A percentile compares a stretch with the other conserved stretches of the same genome.
Conservation (phyloP, 2,797 vertebrate species). For the Catharus ustulatus region DNA sequence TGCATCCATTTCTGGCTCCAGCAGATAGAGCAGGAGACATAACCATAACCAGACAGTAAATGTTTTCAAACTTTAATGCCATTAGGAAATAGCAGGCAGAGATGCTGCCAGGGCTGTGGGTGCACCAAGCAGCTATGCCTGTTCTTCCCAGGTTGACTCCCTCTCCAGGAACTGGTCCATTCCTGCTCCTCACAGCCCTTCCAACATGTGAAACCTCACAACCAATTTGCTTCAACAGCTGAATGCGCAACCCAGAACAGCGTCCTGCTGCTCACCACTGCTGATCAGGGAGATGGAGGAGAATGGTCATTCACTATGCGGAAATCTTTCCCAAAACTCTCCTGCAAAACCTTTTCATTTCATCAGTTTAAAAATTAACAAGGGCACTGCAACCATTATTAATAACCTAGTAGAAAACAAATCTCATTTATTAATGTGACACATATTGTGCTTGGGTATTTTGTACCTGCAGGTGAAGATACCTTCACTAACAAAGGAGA, state of each 20-base stretch:
- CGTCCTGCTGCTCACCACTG: neutral
- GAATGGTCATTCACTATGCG: fast-evolving
- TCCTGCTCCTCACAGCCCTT: fast-evolving
- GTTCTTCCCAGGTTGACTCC: fast-evolving
- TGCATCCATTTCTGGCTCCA: neutral
- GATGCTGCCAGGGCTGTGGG: neutral
- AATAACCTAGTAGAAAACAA: neutral
- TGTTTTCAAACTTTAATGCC: neutral
- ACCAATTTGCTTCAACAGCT: neutral
- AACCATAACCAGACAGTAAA: neutral
- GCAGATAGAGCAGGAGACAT: neutral
- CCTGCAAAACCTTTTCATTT: neutral
- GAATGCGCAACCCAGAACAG: neutral
- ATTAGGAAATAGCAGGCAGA: neutral
- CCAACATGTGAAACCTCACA: neutral
- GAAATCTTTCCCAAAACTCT: neutral
- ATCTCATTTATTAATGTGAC: neutral
- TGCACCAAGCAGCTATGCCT: neutral
- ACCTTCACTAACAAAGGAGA: neutral
- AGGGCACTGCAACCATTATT: neutral
- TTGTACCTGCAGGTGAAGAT: neutral
- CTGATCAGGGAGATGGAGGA: neutral
- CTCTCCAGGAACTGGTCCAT: neutral
- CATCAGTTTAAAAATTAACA: neutral
- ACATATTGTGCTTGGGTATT: neutral